Evolutionary conservation across 2,888 invertebrate genomes (phyloP), one percentile per base, ranked within the genome.

Genomic region (Nemotelus nigrinus): DNA sequence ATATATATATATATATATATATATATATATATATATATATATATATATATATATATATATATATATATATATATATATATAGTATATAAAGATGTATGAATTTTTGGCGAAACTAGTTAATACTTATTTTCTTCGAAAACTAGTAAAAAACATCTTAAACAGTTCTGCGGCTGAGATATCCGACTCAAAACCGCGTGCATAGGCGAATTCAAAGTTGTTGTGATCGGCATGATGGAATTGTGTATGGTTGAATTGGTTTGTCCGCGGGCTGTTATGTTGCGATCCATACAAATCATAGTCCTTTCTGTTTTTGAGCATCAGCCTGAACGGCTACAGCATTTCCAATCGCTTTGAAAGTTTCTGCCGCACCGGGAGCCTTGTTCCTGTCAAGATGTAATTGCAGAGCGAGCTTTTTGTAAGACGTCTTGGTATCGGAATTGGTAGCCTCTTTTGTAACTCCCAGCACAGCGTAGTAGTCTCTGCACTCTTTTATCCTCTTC

Each of bases 131-230:
- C n/a, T n/a, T 41, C 91, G 89, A 82, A 93, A 93, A 64, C 91
- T 92, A 8, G 97, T 97, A 85, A 99, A 99, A 90, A 99, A 99
- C 96, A 99, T 97, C 86, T 97, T 98, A 88, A 99, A 99, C 47
- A 99, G 88, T 86, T 98, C 98, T 85, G 98, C 98, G 0, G 98
- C 96, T 0, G 97, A 94, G 82, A 97, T 93, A 83, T 98, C 98
- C 2, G 92, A 91, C 89, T 97, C 96, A 89, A 96, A 97, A 2
- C 96, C 96, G 75, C 95, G 89, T 0, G 93, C 91, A 84, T 94
- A 96, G 83, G 93, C 93, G 67, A 81, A 80, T 6, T 84, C 83
- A 50, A 80, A 80, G 41, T 78, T 79, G n/a, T 58, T 70, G 25
- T 77, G 72, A 5, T 78, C 74, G 41, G 74, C 43, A 47, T 64